Conservation (phyloP, 1,140 invertebrate species). For the Nilaparvata lugens region DNA sequence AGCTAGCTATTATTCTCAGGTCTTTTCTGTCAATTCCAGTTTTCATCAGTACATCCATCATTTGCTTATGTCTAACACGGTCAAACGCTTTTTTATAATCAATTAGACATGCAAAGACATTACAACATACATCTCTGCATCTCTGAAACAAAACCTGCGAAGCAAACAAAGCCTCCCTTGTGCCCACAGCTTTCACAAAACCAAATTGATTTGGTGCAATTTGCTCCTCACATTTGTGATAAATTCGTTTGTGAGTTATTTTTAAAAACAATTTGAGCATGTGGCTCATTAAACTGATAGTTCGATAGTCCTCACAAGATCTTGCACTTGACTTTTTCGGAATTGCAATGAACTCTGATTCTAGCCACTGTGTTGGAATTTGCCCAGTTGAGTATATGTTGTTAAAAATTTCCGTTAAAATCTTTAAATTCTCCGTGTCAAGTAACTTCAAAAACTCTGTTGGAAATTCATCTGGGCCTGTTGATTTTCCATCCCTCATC, state of each 20-base stretch:
- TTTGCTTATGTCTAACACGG: neutral
- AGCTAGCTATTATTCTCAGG: too few species aligned
- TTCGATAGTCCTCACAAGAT: too few species aligned
- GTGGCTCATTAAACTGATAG: too few species aligned
- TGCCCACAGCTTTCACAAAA: too few species aligned
- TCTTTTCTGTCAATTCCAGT: too few species aligned
- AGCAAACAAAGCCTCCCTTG: too few species aligned
- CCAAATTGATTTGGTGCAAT: neutral
- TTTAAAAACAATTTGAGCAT: neutral
- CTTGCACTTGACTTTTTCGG: neutral
- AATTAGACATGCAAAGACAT: neutral
- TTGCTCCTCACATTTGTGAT: neutral
- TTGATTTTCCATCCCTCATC: too few species aligned
- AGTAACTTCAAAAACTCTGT: neutral
- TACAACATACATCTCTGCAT: neutral
- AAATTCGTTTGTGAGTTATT: neutral
- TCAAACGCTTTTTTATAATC: slow-evolving; percentile 2
- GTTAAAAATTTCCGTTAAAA: too few species aligned
- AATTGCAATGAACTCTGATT: neutral
- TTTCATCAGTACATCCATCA: too few species aligned
- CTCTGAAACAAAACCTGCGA: too few species aligned
- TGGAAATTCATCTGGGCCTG: too few species aligned
- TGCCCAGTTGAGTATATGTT: neutral
- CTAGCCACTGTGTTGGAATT: neutral
- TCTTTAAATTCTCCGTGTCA: neutral